Evolutionary conservation across 2,888 invertebrate genomes (phyloP).

Genomic region (Ormia ochracea): DNA sequence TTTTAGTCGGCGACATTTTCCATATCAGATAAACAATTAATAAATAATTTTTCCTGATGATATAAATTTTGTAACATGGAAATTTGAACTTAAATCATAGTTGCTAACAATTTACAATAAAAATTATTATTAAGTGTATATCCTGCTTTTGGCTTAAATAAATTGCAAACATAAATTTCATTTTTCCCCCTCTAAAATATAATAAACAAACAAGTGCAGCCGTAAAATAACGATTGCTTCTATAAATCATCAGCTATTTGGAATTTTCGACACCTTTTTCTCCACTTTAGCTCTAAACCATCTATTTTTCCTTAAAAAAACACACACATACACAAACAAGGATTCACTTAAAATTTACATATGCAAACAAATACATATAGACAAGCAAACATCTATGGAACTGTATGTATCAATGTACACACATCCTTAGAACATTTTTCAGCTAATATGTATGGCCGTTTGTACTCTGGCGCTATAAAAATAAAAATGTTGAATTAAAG

Average conservation of each 20-base stretch:
- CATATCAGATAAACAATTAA: no score
- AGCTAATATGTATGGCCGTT: neutral
- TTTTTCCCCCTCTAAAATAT: neutral
- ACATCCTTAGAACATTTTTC: no score
- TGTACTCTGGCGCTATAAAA: neutral
- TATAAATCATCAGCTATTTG: conserved; percentile 52
- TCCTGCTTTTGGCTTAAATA: conserved; percentile 36
- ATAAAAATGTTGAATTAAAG: neutral
- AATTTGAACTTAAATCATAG: no score
- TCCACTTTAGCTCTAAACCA: neutral
- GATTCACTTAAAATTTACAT: neutral
- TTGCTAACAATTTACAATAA: no score
- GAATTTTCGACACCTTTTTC: conserved; percentile 50
- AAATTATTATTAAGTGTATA: no score
- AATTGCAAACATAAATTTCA: conserved; percentile 45
- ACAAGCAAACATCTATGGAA: neutral
- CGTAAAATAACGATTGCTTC: conserved; percentile 41
- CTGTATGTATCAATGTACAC: neutral
- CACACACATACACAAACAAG: neutral
- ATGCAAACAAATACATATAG: no score
- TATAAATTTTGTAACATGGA: no score
- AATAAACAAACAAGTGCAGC: conserved; percentile 6
- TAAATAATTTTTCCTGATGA: no score
- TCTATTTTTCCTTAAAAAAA: neutral
- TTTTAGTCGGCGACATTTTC: no score